A percentile compares a stretch with the other conserved stretches of the same genome.
Evolutionary conservation across 2,888 invertebrate genomes (phyloP).

Genomic region (Catocala fraxini): DNA sequence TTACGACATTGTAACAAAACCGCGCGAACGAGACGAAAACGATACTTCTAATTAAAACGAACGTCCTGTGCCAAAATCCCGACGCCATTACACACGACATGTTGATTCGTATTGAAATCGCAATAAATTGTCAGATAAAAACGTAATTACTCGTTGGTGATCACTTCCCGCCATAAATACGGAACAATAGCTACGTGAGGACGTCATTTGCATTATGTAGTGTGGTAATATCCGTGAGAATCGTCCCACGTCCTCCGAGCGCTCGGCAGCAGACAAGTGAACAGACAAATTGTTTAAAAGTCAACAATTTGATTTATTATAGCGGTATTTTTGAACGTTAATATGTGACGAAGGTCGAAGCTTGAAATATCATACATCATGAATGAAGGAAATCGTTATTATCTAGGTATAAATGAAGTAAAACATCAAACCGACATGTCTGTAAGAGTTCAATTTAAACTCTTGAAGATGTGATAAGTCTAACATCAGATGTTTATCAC

Average conservation of each 20-base stretch:
- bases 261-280: constrained; percentile 30
- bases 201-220: constrained; percentile 60
- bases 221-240: constrained; percentile 73
- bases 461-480: no score
- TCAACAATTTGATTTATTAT: constrained; percentile 32
- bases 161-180: constrained; percentile 45
- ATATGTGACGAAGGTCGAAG: no score
- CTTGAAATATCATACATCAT: no score
- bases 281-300: constrained; percentile 52
- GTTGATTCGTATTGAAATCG: constrained; percentile 36
- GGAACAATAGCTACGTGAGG: constrained; percentile 45
- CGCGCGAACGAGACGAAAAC: constrained; percentile 2
- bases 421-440: no score
- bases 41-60: constrained; percentile 22
- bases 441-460: no score
- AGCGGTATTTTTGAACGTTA: constrained; percentile 25
- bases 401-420: no score
- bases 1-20: constrained; percentile 1
- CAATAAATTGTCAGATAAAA: constrained; percentile 42
- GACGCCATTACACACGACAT: constrained; percentile 19
- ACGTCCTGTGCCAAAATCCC: constrained; percentile 17
- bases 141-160: constrained; percentile 41
- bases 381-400: no score
- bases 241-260: constrained; percentile 71
- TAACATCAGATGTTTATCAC: no score